Evolutionary conservation across 2,797 vertebrate species (phyloP).

Genomic region (Epinephelus malabaricus): DNA sequence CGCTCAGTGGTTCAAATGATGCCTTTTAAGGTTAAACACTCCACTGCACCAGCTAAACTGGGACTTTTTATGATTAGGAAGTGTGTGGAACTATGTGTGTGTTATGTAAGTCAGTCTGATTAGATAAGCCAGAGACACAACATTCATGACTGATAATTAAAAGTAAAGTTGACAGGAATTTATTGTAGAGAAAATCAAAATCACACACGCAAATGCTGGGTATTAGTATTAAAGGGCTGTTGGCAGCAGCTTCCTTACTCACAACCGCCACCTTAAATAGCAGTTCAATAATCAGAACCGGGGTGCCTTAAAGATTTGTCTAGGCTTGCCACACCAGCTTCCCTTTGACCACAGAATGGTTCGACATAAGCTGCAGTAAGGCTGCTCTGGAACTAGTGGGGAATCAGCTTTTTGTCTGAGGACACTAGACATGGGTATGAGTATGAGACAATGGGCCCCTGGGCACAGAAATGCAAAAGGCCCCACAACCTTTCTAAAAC

Average conservation of each 20-base stretch:
- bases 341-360: not conserved
- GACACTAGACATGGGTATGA: not conserved
- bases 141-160: not conserved
- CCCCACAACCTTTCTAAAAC: too few species aligned
- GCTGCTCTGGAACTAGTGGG: not conserved
- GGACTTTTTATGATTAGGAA: conserved; percentile 26
- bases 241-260: not conserved
- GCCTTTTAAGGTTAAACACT: conserved; percentile 69
- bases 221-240: not conserved
- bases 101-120: conserved; percentile 24
- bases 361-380: not conserved
- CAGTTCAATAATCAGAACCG: not conserved
- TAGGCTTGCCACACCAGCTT: not conserved
- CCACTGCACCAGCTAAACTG: conserved; percentile 21
- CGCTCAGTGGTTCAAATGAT: conserved; percentile 26
- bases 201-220: not conserved
- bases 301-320: not conserved
- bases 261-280: not conserved
- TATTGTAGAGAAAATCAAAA: not conserved
- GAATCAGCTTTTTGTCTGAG: too few species aligned
- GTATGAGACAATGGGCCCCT: too few species aligned
- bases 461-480: too few species aligned
- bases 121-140: conserved; percentile 26
- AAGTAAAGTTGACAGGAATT: not conserved
- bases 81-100: conserved; percentile 14